Conservation (phyloP, 1,140 invertebrate species). For the Drosophila melanica region DNA sequence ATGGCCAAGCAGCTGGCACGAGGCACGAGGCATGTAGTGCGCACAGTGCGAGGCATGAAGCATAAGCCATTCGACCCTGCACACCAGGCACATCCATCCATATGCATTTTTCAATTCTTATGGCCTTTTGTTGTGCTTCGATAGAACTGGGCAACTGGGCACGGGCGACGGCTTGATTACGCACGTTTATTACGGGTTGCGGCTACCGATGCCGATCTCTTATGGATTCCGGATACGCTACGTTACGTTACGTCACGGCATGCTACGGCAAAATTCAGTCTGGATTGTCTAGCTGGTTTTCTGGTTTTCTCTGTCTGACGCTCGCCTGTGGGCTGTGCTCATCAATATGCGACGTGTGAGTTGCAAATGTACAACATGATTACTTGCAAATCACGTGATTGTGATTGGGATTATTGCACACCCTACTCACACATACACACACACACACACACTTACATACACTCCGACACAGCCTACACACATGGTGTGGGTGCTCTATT, state of each 20-base stretch:
- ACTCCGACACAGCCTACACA: background rate
- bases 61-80: constrained; percentile 12
- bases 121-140: constrained; percentile 55
- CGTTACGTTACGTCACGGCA: background rate
- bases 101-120: constrained; percentile 44
- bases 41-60: constrained; percentile 3
- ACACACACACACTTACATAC: constrained; percentile 24
- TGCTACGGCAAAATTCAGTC: background rate
- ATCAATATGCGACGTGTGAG: constrained; percentile 75
- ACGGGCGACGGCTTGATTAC: constrained; percentile 64
- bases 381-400: constrained; percentile 81
- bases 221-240: constrained; percentile 30
- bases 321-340: constrained; percentile 15
- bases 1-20: constrained; percentile 25
- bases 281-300: background rate
- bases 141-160: constrained; percentile 31
- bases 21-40: constrained; percentile 10
- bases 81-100: constrained; percentile 20
- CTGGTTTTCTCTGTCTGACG: no score
- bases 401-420: constrained; percentile 67
- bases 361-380: constrained; percentile 76
- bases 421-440: constrained; percentile 37
- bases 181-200: constrained; percentile 74
- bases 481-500: constrained; percentile 4
- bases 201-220: constrained; percentile 32